Percentiles rank a stretch among this genome's conserved stretches.
phyloP scores from a whole-genome alignment of 1,140 invertebrate genomes.

The Vollenhovia emeryi region DNA sequence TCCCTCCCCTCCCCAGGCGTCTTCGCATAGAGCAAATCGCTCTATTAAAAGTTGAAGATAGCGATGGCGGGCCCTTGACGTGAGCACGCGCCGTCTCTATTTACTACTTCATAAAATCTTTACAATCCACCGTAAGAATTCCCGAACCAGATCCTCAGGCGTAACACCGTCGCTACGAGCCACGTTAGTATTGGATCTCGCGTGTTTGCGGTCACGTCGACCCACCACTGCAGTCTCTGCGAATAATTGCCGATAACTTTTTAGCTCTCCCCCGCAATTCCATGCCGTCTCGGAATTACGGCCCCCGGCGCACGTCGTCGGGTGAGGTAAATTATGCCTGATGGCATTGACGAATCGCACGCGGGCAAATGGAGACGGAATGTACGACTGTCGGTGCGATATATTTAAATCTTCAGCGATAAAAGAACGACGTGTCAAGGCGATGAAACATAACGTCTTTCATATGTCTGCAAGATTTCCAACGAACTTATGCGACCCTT shows the following conservation, averaged over 20 bases:
- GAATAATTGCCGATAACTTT: slow-evolving; percentile 41
- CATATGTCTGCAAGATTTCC: background rate
- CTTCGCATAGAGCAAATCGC: slow-evolving; percentile 49
- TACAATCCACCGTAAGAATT: slow-evolving; percentile 52
- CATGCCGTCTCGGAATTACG: slow-evolving; percentile 12
- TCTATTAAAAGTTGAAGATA: slow-evolving; percentile 78
- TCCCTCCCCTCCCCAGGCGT: slow-evolving; percentile 39
- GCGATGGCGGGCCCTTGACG: slow-evolving; percentile 55
- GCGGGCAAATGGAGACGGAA: background rate
- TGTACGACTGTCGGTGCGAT: background rate
- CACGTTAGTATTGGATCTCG: background rate
- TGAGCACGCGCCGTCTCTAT: slow-evolving; percentile 64
- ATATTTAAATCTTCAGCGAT: slow-evolving; percentile 1
- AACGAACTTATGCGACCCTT: background rate
- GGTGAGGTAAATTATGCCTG: slow-evolving; percentile 19
- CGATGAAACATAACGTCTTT: background rate
- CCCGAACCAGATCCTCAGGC: background rate
- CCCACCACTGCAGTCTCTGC: background rate
- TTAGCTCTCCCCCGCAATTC: background rate
- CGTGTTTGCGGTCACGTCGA: background rate
- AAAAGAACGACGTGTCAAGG: background rate
- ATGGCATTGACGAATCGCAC: background rate
- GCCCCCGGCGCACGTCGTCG: background rate
- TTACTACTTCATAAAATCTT: slow-evolving; percentile 74
- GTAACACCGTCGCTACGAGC: background rate